Percentiles rank a stretch among this genome's conserved stretches.
Evolutionary conservation across 2,113 vertebrate species (phyloP).

Genomic region (Ictidomys tridecemlineatus): DNA sequence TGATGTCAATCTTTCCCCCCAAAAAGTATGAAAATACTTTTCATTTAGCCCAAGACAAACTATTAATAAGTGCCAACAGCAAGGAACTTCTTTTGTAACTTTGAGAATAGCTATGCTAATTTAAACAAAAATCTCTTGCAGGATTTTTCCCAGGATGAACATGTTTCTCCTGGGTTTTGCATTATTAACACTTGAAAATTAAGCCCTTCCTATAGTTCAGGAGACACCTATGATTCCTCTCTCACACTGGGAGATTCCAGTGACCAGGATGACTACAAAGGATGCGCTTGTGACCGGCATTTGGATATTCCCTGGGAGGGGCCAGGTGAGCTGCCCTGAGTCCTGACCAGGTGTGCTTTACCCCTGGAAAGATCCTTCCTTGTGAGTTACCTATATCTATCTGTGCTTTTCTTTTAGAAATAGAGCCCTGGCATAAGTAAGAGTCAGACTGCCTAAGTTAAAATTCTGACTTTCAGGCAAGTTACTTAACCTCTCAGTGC

Average conservation of each 20-base stretch:
- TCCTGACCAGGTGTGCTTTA: background rate
- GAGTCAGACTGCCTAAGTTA: background rate
- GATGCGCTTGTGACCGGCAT: background rate
- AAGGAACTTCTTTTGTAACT: constrained; percentile 42
- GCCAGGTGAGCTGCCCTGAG: background rate
- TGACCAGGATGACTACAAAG: background rate
- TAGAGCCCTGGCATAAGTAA: background rate
- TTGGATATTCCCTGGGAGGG: background rate
- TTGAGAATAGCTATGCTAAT: constrained; percentile 43
- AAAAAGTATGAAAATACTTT: constrained; percentile 10
- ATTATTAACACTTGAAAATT: constrained; percentile 63
- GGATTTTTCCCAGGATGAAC: constrained; percentile 52
- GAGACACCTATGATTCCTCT: constrained; percentile 20
- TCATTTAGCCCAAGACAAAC: background rate
- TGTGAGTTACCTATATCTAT: background rate
- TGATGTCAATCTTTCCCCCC: background rate
- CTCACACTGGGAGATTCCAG: background rate
- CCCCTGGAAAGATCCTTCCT: background rate
- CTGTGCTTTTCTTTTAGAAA: background rate
- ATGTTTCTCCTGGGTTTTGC: constrained; percentile 51
- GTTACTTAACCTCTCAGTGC: background rate
- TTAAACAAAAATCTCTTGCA: background rate
- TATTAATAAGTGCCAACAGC: constrained; percentile 42
- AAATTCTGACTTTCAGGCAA: background rate
- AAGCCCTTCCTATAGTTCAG: constrained; percentile 28